Evolutionary conservation across 2,797 vertebrate genomes (phyloP), one percentile per base, ranked within the genome.

Genomic region (Rhinatrema bivittatum): DNA sequence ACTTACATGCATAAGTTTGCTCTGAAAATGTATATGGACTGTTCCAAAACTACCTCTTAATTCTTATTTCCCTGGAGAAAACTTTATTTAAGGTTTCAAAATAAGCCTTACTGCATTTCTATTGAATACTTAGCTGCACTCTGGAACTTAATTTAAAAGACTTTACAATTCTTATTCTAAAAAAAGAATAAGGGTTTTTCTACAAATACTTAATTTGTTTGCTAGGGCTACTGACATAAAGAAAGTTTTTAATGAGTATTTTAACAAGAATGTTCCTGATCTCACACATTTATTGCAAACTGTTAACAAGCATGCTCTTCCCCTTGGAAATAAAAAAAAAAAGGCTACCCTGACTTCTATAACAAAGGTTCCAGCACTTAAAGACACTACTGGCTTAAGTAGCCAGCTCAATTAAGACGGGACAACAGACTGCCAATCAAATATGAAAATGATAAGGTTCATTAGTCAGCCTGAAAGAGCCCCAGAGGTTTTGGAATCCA

Each of bases 331-430:
- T 42, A 61, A 68, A 53, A 29, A 63, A 70, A 53, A 48, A 70
- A 74, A 66, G 47, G 50, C 36, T 46, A 50, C 49, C 42, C 12
- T 53, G 59, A 67, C 56, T 53, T 39, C 37, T 53, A 61, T 52
- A 66, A 79, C 78, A 76, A 71, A 71, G 47, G 42, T n/a, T 33
- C 54, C 22, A 39, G 50, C 58, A 62, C 49, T 62, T 48, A 65
- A 67, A 51, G 56, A 60, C 48, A 32, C 19, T 31, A 33, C 17
- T 27, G 30, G 31, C 28, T 50, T 46, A 68, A 60, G 40, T 56
- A 69, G 63, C 56, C n/a, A 72, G 50, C 66, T 76, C 74, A 73
- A 81, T 76, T 81, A 76, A 72, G 67, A 64, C 31, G 36, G 46
- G 46, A 62, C 53, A 63, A 60, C 29, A 36, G 66, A 25, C 63